Evolutionary conservation across 2,888 invertebrate species (phyloP).

Genomic region (Lasius fuliginosus): DNA sequence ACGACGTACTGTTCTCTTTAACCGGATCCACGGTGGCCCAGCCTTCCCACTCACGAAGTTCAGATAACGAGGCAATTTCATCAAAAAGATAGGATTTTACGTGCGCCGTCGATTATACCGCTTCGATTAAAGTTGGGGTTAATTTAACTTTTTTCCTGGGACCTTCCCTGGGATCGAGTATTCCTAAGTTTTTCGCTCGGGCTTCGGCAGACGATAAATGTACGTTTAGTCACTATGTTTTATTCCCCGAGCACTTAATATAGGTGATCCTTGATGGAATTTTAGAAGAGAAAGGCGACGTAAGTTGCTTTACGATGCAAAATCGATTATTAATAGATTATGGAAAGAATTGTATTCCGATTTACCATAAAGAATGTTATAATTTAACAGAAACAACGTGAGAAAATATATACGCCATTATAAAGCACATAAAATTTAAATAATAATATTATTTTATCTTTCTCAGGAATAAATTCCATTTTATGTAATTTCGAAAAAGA

Average conservation of each 20-base stretch:
- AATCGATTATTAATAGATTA: slow-evolving; percentile 44
- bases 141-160: slow-evolving; percentile 64
- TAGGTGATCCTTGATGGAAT: slow-evolving; percentile 13
- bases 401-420: background rate
- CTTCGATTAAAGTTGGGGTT: slow-evolving; percentile 61
- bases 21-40: slow-evolving; percentile 17
- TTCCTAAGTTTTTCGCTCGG: slow-evolving; percentile 48
- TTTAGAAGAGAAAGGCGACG: background rate
- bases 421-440: background rate
- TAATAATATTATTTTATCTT: background rate
- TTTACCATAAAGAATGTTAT: slow-evolving; percentile 40
- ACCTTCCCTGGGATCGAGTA: slow-evolving; percentile 28
- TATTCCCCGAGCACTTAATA: slow-evolving; percentile 28
- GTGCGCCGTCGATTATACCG: slow-evolving; percentile 42
- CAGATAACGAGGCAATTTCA: slow-evolving; percentile 57
- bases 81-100: slow-evolving; percentile 46
- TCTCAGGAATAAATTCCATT: background rate
- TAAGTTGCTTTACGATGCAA: slow-evolving; percentile 12
- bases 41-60: slow-evolving; percentile 23
- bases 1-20: slow-evolving; percentile 53
- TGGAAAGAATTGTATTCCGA: slow-evolving; percentile 22
- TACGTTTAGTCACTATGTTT: slow-evolving; percentile 56
- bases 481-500: background rate
- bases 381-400: slow-evolving; percentile 18
- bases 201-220: slow-evolving; percentile 36